These are phyloP conservation scores for Acestrorhynchus altus DNA, from an alignment of 2,797 vertebrate species.

Conservation along the genomic window DNA sequence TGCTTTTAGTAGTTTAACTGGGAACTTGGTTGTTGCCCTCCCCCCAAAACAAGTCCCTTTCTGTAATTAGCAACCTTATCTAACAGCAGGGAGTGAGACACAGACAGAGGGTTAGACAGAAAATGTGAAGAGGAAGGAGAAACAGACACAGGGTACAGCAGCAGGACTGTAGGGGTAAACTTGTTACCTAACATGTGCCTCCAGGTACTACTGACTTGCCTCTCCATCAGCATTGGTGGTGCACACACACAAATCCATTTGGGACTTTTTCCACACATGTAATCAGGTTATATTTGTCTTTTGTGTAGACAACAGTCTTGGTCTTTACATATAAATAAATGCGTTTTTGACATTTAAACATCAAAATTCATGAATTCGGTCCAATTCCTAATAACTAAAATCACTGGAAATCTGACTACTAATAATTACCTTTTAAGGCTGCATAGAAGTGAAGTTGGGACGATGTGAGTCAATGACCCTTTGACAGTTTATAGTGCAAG, in stretches of 20 bases:
- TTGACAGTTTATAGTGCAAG: background rate
- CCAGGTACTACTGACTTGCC: background rate
- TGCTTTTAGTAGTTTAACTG: constrained; percentile 1
- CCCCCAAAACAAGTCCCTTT: background rate
- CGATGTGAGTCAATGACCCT: background rate
- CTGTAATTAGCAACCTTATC: constrained; percentile 15
- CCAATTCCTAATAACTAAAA: background rate
- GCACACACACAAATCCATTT: background rate
- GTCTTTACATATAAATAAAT: background rate
- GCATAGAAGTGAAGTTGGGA: background rate
- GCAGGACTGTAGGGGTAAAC: background rate
- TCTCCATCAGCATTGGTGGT: constrained; percentile 11
- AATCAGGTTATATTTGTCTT: background rate
- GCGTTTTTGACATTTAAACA: background rate
- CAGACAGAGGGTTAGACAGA: background rate
- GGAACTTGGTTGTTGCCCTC: background rate
- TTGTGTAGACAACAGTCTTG: background rate
- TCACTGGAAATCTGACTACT: background rate
- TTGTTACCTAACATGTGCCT: constrained; percentile 5
- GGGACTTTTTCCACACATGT: background rate
- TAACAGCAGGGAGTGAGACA: constrained; percentile 12
- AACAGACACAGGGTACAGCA: background rate
- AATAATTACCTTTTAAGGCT: background rate
- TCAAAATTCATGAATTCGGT: background rate
- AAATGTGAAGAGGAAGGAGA: background rate